phyloP scores from a whole-genome alignment of 2,888 invertebrate species.

The Leptinotarsa rubiginosa region DNA sequence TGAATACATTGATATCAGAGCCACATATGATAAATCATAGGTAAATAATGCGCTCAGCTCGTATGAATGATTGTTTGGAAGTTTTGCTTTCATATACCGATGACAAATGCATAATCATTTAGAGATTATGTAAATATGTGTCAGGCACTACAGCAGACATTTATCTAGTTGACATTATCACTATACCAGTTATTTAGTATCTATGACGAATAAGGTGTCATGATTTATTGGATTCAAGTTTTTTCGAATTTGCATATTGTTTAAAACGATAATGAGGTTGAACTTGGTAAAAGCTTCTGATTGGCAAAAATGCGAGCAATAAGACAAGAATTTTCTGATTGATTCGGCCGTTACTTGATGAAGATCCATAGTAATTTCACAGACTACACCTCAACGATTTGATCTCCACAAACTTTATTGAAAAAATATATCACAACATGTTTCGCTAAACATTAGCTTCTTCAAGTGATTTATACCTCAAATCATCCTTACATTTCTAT shows the following conservation, averaged over 20 bases:
- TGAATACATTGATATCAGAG: neutral
- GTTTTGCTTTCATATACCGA: constrained; percentile 31
- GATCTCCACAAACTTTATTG: too few species aligned
- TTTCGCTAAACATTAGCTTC: too few species aligned
- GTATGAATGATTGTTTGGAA: constrained; percentile 24
- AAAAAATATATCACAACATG: too few species aligned
- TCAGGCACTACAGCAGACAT: constrained; percentile 32
- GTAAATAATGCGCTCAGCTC: constrained; percentile 11
- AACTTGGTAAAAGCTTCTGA: too few species aligned
- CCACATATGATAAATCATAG: constrained; percentile 2
- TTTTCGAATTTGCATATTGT: neutral
- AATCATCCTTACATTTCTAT: too few species aligned
- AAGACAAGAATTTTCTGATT: too few species aligned
- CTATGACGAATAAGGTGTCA: neutral
- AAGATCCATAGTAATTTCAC: too few species aligned
- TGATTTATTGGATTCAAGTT: neutral
- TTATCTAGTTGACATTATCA: constrained; percentile 44
- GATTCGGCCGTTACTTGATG: too few species aligned
- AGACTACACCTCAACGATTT: too few species aligned
- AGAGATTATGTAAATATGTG: constrained; percentile 37
- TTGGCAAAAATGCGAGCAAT: too few species aligned
- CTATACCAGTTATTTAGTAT: neutral
- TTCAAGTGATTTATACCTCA: too few species aligned
- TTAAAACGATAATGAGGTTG: too few species aligned
- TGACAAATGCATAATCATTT: constrained; percentile 36